These are phyloP conservation scores for Ciona savignyi DNA, from an alignment of 23 tunicate species.

Conservation along the genomic window DNA sequence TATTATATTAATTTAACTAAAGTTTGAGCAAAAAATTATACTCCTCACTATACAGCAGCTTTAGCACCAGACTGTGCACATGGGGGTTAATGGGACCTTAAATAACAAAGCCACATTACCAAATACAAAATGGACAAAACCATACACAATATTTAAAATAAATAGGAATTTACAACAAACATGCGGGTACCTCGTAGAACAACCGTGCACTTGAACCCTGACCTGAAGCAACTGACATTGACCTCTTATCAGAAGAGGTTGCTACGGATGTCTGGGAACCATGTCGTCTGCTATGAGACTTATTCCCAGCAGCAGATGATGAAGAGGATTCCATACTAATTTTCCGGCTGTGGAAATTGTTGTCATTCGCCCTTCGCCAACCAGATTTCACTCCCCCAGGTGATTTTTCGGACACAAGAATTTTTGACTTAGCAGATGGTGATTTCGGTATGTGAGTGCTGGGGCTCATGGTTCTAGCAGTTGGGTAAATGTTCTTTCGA, in stretches of 20 bases:
- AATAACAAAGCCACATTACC: too few relatives aligned
- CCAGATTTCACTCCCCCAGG: background rate
- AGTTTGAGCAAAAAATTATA: too few relatives aligned
- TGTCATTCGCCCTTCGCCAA: conserved; percentile 13
- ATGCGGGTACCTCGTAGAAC: conserved; percentile 19
- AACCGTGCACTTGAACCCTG: conserved; percentile 22
- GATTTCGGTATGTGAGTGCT: conserved; percentile 56
- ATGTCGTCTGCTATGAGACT: background rate
- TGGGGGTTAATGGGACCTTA: too few relatives aligned
- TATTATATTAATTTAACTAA: too few relatives aligned
- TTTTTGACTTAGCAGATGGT: conserved; percentile 29
- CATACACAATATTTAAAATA: too few relatives aligned
- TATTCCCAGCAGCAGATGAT: background rate
- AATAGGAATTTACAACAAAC: background rate
- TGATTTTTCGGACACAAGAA: conserved; percentile 4
- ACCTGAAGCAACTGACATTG: conserved; percentile 9
- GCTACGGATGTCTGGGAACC: conserved; percentile 8
- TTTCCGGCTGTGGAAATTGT: background rate
- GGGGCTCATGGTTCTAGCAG: conserved; percentile 27
- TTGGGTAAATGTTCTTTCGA: conserved; percentile 27
- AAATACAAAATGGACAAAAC: too few relatives aligned
- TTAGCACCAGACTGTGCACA: too few relatives aligned
- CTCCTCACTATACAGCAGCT: too few relatives aligned
- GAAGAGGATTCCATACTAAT: conserved; percentile 37
- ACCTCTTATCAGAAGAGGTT: background rate